Percentiles rank a stretch among this genome's conserved stretches.
Evolutionary conservation across 2,888 invertebrate genomes (phyloP).

Genomic region (Apoda limacodes): DNA sequence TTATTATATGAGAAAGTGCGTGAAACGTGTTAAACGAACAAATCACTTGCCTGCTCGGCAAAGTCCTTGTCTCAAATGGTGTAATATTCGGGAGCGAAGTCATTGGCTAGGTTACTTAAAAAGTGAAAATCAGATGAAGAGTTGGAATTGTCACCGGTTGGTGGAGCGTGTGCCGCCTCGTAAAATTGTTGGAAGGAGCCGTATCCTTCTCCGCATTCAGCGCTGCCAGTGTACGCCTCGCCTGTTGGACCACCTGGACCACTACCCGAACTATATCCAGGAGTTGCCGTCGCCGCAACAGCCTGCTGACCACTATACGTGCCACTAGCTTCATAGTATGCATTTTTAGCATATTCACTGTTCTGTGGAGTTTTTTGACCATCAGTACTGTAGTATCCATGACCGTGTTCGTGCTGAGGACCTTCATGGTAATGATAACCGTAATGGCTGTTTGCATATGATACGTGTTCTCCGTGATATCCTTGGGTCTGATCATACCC

Average conservation of each 20-base stretch:
- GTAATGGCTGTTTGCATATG: slow-evolving; percentile 57
- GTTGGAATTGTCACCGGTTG: slow-evolving; percentile 83
- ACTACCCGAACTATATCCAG: slow-evolving; percentile 32
- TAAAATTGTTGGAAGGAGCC: slow-evolving; percentile 80
- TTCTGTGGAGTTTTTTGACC: slow-evolving; percentile 64
- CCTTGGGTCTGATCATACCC: slow-evolving; percentile 64
- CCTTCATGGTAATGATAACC: slow-evolving; percentile 64
- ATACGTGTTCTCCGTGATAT: slow-evolving; percentile 54
- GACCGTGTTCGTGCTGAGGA: slow-evolving; percentile 48
- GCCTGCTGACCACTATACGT: slow-evolving; percentile 46
- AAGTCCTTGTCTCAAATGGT: slow-evolving; percentile 71
- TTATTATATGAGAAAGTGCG: slow-evolving; percentile 5
- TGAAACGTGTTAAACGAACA: slow-evolving; percentile 52
- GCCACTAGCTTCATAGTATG: slow-evolving; percentile 53
- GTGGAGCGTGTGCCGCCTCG: slow-evolving; percentile 63
- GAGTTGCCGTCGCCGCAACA: slow-evolving; percentile 29
- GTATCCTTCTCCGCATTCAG: slow-evolving; percentile 75
- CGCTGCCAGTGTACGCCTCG: slow-evolving; percentile 43
- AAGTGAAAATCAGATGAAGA: slow-evolving; percentile 96
- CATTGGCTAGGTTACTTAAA: slow-evolving; percentile 90
- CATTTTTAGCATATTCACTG: slow-evolving; percentile 62
- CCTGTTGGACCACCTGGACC: slow-evolving; percentile 39
- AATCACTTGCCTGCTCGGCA: slow-evolving; percentile 64
- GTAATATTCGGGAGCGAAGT: slow-evolving; percentile 94
- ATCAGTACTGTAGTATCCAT: slow-evolving; percentile 54